These are phyloP conservation scores for Astyanax mexicanus DNA, from an alignment of 2,797 vertebrate species.

Conservation along the genomic window DNA sequence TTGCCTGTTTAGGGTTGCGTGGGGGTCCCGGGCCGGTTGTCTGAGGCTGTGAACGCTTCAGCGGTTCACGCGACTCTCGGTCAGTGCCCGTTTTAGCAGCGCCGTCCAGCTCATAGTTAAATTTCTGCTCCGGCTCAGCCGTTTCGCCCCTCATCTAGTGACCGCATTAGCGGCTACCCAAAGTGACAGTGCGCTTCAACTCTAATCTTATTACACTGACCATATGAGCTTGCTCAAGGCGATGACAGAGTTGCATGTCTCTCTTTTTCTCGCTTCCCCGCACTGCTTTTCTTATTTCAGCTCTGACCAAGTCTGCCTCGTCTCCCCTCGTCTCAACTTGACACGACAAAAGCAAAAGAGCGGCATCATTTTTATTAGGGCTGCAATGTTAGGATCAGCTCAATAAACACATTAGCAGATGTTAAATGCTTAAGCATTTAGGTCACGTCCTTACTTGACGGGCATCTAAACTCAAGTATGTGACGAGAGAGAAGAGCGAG, in stretches of 20 bases:
- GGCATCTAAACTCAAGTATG: not conserved
- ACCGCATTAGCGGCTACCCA: constrained; percentile 64
- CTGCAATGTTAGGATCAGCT: not conserved
- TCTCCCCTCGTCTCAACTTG: no score
- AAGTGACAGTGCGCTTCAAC: constrained; percentile 75
- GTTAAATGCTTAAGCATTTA: constrained; percentile 28
- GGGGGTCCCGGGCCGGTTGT: constrained; percentile 33
- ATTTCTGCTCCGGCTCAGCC: constrained; percentile 58
- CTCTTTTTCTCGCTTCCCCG: constrained; percentile 52
- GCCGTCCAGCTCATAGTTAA: constrained; percentile 58
- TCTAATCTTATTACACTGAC: constrained; percentile 74
- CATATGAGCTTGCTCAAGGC: constrained; percentile 68
- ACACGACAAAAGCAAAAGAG: no score
- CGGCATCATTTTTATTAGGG: constrained; percentile 32
- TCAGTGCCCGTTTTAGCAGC: constrained; percentile 67
- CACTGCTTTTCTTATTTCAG: constrained; percentile 51
- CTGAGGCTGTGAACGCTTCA: constrained; percentile 58
- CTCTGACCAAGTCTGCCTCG: constrained; percentile 47
- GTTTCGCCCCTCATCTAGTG: constrained; percentile 51
- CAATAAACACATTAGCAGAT: constrained; percentile 12
- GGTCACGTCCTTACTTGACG: not conserved
- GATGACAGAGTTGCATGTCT: constrained; percentile 55
- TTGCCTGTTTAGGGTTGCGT: not conserved
- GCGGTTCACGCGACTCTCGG: constrained; percentile 55
- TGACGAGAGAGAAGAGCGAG: not conserved